Conservation (phyloP, 2,113 vertebrate genomes). For the Macaca mulatta region DNA sequence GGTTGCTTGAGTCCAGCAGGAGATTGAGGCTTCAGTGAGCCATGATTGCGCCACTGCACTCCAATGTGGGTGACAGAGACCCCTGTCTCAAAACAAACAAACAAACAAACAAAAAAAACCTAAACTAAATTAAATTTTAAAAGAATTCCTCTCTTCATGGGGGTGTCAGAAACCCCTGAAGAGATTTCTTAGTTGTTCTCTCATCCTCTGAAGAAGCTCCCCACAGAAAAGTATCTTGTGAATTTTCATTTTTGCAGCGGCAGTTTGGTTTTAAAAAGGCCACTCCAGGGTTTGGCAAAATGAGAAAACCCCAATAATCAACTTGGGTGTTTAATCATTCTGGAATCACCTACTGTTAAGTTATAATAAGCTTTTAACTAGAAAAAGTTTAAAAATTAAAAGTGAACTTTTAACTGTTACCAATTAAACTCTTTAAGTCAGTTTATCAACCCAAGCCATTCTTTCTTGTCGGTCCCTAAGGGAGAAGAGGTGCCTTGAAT, state of each 20-base stretch:
- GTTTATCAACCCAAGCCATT: neutral
- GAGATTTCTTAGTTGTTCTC: neutral
- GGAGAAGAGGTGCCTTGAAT: neutral
- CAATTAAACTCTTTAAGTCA: constrained; percentile 51
- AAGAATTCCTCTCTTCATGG: neutral
- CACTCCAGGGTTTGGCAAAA: neutral
- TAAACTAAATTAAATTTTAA: too few relatives aligned
- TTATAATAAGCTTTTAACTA: constrained; percentile 68
- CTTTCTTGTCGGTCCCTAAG: neutral
- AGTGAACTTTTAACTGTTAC: constrained; percentile 56
- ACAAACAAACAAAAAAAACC: too few relatives aligned
- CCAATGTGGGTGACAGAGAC: too few relatives aligned
- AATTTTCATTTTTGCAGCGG: neutral
- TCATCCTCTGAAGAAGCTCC: neutral
- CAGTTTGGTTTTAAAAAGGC: neutral
- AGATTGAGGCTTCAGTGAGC: too few relatives aligned
- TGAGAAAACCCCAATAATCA: constrained; percentile 29
- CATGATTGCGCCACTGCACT: too few relatives aligned
- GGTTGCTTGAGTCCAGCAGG: too few relatives aligned
- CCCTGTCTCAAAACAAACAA: too few relatives aligned
- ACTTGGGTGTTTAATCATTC: constrained; percentile 60
- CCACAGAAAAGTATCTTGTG: neutral
- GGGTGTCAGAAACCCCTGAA: neutral
- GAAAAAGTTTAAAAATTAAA: constrained; percentile 74
- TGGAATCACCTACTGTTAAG: constrained; percentile 37